phyloP scores from a whole-genome alignment of 2,888 invertebrate genomes.

The Andrena marginata region DNA sequence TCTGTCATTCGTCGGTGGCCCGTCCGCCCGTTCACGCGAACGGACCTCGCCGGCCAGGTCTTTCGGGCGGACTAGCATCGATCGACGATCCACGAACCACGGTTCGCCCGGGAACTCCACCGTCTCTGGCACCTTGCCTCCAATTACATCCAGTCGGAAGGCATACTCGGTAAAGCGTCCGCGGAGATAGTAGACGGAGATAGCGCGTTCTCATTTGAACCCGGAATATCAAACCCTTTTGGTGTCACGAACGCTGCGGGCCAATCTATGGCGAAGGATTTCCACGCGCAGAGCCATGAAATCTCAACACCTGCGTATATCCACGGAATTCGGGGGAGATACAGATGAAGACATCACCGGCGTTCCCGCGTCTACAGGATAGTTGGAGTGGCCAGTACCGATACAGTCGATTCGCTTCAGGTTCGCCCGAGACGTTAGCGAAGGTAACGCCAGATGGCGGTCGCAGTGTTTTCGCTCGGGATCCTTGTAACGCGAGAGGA shows the following conservation, averaged over 20 bases:
- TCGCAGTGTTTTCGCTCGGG: conserved; percentile 44
- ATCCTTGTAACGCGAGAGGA: conserved; percentile 34
- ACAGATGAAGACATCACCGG: conserved; percentile 16
- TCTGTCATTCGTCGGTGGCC: conserved; percentile 36
- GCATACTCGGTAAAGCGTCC: no score
- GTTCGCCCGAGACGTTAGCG: conserved; percentile 32
- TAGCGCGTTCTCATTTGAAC: no score
- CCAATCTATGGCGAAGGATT: no score
- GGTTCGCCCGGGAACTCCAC: background rate
- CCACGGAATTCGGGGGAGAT: conserved; percentile 7
- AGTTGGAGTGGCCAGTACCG: conserved; percentile 35
- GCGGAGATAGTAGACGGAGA: no score
- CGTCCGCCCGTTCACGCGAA: background rate
- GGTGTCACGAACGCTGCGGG: no score
- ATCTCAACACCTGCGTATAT: background rate
- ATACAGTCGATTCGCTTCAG: conserved; percentile 44
- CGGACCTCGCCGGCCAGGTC: no score
- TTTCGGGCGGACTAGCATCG: background rate
- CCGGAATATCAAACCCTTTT: no score
- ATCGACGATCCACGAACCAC: background rate
- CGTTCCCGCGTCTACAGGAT: background rate
- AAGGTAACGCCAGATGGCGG: conserved; percentile 70
- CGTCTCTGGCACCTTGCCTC: no score
- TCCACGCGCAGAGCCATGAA: background rate
- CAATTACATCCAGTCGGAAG: no score